Base-by-base conservation (phyloP, 1,140 invertebrate genomes). In the Steinernema feltiae region DNA sequence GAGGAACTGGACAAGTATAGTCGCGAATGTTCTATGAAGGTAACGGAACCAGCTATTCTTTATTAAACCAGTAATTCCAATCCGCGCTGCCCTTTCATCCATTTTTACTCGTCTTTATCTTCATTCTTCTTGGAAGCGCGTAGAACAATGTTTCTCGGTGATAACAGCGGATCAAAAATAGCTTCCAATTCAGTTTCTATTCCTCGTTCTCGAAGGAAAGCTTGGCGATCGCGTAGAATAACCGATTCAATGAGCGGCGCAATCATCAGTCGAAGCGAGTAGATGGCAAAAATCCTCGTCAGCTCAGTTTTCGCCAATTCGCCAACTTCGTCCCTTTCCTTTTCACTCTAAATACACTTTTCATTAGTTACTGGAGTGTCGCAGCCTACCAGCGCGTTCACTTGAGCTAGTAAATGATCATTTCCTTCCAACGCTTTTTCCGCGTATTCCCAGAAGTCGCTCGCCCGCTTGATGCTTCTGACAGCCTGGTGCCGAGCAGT, bases 211-310 rank as follows among this genome's bases (percentile, higher is more conserved):
- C 48, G 18, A 1, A 84, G 63, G 48, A 75, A 84, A n/a, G 41
- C 46, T 18, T 71, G 18, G 24, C 82, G 71, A 78, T 83, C 82
- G 1, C 46, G 12, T 0, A 84, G 53, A 35, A 83, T 79, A 0
- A 81, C 31, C 12, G 80, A 46, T 76, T 84, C 82, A 27, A 84
- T 76, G 1, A 83, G 12, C 18, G 82, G 83, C 0, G 81, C 83
- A 48, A 84, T 41, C 30, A 83, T 72, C 1, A 78, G 72, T 18
- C 83, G 79, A 0, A 84, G 63, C 21, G 63, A 53, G 46, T 84
- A 82, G 21, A 83, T 17, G 30, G 76, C 30, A 2, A 21, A 3
- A 31, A 31, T 72, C 32, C 63, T 29, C 63, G 29, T 24, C 63
- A 7, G 18, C 21, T 80, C n/a, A 32, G 69, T 79, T 79, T 69